Base-by-base conservation (phyloP, 2,888 invertebrate genomes). In the Smittia sp. region DNA sequence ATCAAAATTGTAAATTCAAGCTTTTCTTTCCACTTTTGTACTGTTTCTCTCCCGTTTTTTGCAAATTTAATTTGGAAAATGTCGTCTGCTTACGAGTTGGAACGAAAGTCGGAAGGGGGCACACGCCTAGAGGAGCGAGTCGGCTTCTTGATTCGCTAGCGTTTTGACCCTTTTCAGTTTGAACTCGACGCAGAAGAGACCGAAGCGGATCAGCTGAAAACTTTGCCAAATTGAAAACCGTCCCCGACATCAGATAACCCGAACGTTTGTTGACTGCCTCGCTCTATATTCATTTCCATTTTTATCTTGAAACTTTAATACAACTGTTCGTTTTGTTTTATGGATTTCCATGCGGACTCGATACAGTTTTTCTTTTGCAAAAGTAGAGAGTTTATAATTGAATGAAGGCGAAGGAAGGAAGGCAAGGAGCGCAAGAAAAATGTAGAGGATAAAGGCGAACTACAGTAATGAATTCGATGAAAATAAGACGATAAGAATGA, bases 381-480 rank as follows among this genome's bases (percentile, higher is more conserved):
- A 70, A 54, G 27, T 27, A 54, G 52, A 58, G 15, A 58, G 46
- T 58, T 58, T 58, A 58, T 58, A 58, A 58, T 58, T 58, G 58
- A 58, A 58, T 58, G 58, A 58, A 58, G 58, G 58, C 58, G 22
- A 58, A 58, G 20, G 18, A 25, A n/a, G n/a, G 63, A 63, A 25
- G 25, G 25, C 27, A 25, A 27, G 4, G 58, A 27, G 62, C 22
- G 62, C 20, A 62, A 18, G 27, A 63, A 18, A 27, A 63, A 1
- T 58, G 58, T 46, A 46, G 52, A 1, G n/a, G 20, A n/a, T 13
- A 25, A 63, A 24, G 22, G 22, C 7, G 15, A 63, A 63, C 20
- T 27, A 25, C 63, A 27, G 20, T 63, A 72, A 72, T 62, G 72
- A 72, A 72, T 62, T 72, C 54, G 72, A 72, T 72, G 72, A 32